Evolutionary conservation across 1,140 invertebrate genomes (phyloP).

Genomic region (Nixonia krombeini): DNA sequence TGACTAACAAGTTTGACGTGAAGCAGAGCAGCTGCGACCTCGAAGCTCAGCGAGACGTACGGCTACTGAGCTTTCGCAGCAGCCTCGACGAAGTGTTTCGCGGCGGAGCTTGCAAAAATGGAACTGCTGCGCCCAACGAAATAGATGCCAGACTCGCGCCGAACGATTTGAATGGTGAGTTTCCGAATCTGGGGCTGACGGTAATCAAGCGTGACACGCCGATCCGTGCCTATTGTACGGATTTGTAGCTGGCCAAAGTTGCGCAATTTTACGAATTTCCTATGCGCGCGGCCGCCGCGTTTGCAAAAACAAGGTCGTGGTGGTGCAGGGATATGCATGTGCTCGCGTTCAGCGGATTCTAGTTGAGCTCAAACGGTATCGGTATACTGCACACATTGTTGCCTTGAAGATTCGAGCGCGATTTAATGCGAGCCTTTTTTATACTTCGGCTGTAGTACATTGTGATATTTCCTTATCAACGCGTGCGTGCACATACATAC

Average conservation of each 20-base stretch:
- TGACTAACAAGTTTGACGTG: slow-evolving; percentile 62
- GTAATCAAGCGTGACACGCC: background rate
- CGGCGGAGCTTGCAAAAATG: slow-evolving; percentile 34
- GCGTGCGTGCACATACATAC: slow-evolving; percentile 7
- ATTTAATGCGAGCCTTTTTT: slow-evolving; percentile 41
- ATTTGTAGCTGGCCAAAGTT: too few relatives aligned
- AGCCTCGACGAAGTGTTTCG: slow-evolving; percentile 51
- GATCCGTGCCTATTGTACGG: too few relatives aligned
- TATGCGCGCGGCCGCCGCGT: too few relatives aligned
- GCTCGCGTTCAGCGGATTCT: too few relatives aligned
- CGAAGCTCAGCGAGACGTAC: slow-evolving; percentile 55
- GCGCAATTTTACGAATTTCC: too few relatives aligned
- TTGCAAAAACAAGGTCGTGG: too few relatives aligned
- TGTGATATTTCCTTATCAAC: slow-evolving; percentile 31
- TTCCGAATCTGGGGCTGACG: too few relatives aligned
- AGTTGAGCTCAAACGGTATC: slow-evolving; percentile 24
- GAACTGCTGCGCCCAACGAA: slow-evolving; percentile 27
- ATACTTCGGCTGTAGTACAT: slow-evolving; percentile 10
- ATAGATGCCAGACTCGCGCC: slow-evolving; percentile 46
- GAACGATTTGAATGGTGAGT: slow-evolving; percentile 41
- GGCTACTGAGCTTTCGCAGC: slow-evolving; percentile 56
- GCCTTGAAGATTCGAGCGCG: slow-evolving; percentile 41
- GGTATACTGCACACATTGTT: slow-evolving; percentile 12
- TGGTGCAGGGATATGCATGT: too few relatives aligned
- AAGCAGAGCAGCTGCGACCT: slow-evolving; percentile 55